A percentile compares a stretch with the other conserved stretches of the same genome.
These are phyloP conservation scores for Solenodon paradoxus DNA, from an alignment of 2,113 vertebrate species.

Conservation along the genomic window DNA sequence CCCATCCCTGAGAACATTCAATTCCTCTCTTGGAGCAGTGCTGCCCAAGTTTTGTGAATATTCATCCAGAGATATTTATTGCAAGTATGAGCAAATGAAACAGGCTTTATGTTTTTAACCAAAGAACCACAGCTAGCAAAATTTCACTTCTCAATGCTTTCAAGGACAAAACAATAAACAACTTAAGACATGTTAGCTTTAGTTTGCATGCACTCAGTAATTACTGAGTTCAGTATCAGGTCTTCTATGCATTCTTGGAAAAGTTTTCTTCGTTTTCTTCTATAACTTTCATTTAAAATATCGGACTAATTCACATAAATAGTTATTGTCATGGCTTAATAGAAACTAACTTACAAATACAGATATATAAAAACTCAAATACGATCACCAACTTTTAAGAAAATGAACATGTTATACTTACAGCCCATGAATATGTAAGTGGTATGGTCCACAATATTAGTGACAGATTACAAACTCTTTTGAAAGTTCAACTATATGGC, in stretches of 20 bases:
- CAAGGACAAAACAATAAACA: neutral
- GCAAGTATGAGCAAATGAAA: neutral
- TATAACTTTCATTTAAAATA: neutral
- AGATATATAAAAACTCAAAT: neutral
- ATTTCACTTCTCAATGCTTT: neutral
- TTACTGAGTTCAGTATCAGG: neutral
- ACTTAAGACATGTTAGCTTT: neutral
- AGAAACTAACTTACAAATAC: neutral
- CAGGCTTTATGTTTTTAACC: neutral
- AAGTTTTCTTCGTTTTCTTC: neutral
- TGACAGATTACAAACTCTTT: neutral
- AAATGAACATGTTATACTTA: neutral
- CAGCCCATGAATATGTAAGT: neutral
- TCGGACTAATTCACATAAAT: neutral
- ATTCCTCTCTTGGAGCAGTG: neutral
- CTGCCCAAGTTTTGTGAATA: slow-evolving; percentile 3
- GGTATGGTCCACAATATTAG: neutral
- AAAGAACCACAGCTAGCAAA: neutral
- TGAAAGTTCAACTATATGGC: neutral
- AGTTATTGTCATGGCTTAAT: neutral
- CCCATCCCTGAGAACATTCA: neutral
- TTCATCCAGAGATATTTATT: neutral
- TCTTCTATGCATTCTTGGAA: neutral
- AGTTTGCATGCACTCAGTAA: neutral
- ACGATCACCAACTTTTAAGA: neutral